These are phyloP conservation scores for Brevimyrus niger DNA, from an alignment of 2,113 vertebrate species.

Conservation along the genomic window DNA sequence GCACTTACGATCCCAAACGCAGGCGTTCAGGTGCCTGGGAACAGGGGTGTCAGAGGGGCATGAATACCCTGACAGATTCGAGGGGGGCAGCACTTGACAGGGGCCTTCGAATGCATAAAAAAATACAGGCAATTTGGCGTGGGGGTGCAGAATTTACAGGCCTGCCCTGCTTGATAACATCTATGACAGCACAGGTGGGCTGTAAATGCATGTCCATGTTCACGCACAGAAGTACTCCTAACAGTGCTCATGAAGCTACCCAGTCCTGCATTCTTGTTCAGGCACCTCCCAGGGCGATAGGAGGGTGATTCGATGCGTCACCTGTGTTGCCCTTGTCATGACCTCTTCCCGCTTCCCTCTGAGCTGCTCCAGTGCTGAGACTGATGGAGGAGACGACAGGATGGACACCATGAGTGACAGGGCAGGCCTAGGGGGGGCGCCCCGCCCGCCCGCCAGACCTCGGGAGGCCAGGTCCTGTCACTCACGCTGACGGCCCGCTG, in stretches of 20 bases:
- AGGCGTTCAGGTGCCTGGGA: background rate
- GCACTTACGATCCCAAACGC: background rate
- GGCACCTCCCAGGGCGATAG: background rate
- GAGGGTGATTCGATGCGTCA: background rate
- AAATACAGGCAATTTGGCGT: background rate
- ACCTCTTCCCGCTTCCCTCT: background rate
- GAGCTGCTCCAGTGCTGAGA: background rate
- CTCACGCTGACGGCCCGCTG: slow-evolving; percentile 54
- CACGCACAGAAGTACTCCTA: background rate
- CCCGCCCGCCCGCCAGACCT: background rate
- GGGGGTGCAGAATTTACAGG: background rate
- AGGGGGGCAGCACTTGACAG: background rate
- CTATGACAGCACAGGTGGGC: background rate
- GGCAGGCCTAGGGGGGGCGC: too few species aligned
- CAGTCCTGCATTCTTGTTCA: background rate
- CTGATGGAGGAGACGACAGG: background rate
- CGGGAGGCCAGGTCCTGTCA: slow-evolving; percentile 39
- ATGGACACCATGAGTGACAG: background rate
- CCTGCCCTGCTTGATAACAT: background rate
- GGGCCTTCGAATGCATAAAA: background rate
- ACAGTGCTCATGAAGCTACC: background rate
- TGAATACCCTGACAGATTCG: background rate
- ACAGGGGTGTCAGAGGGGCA: background rate
- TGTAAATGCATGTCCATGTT: background rate
- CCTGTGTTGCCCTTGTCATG: background rate